phyloP scores from a whole-genome alignment of 2,797 vertebrate genomes.

The Anguilla anguilla region DNA sequence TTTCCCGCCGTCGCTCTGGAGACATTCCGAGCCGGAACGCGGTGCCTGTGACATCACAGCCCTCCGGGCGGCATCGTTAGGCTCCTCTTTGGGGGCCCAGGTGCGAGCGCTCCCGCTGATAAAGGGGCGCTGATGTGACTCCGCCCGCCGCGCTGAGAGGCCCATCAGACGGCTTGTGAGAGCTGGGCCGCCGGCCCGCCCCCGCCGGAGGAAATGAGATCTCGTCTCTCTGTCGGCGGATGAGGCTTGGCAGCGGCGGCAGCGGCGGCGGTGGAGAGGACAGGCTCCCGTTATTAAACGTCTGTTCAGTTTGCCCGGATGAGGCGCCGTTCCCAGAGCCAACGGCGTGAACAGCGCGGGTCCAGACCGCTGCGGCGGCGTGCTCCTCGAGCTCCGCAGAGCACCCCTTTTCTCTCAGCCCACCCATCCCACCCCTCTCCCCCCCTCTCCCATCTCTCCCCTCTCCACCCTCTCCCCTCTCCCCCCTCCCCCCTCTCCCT shows the following conservation, averaged over 20 bases:
- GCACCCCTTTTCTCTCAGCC: background rate
- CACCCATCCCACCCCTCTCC: too few species aligned
- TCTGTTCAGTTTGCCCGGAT: background rate
- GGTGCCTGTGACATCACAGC: background rate
- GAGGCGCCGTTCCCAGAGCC: background rate
- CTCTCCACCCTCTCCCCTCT: too few species aligned
- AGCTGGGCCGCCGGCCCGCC: background rate
- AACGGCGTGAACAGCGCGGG: too few species aligned
- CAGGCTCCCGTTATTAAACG: background rate
- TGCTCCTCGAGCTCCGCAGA: background rate
- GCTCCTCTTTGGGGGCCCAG: background rate
- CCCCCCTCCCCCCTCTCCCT: too few species aligned
- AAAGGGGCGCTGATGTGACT: background rate
- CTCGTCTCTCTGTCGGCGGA: background rate
- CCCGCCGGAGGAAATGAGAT: background rate
- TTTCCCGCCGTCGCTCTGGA: background rate
- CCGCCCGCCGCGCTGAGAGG: background rate
- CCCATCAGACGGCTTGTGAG: too few species aligned
- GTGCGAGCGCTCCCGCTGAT: background rate
- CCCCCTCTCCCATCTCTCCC: too few species aligned
- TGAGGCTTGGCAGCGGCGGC: background rate
- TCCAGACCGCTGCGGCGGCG: too few species aligned
- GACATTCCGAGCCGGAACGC: background rate
- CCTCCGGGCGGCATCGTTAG: background rate
- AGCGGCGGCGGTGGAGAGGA: background rate